Percentiles rank a stretch among this genome's conserved stretches.
phyloP scores from a whole-genome alignment of 2,888 invertebrate species.

The Anorthoa munda region DNA sequence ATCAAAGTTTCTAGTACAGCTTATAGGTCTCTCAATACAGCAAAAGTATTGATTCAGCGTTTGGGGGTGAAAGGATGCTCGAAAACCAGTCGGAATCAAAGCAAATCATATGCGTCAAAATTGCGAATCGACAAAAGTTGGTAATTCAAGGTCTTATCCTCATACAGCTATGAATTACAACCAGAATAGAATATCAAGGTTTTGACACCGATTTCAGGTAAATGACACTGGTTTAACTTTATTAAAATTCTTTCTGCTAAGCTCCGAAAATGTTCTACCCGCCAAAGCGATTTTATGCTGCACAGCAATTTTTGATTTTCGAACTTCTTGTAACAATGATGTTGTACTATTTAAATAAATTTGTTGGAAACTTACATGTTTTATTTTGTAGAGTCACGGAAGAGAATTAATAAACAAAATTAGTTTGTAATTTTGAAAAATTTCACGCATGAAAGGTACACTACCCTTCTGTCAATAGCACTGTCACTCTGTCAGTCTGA shows the following conservation, averaged over 20 bases:
- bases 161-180: background rate
- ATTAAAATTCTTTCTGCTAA: background rate
- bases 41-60: background rate
- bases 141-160: background rate
- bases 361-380: slow-evolving; percentile 33
- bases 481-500: background rate
- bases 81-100: too few species aligned
- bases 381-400: background rate
- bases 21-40: background rate
- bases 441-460: background rate
- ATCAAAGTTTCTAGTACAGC: background rate
- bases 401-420: background rate
- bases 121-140: background rate
- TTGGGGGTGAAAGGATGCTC: background rate
- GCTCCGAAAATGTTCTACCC: slow-evolving; percentile 28
- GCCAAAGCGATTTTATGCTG: background rate
- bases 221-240: background rate
- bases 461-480: background rate
- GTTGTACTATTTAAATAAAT: background rate
- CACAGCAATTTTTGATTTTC: background rate
- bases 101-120: background rate
- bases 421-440: background rate
- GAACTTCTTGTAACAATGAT: background rate
- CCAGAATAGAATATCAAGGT: too few species aligned
- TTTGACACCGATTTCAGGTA: background rate